Conservation (phyloP, 2,113 vertebrate genomes). For the Dendropsophus ebraccatus region DNA sequence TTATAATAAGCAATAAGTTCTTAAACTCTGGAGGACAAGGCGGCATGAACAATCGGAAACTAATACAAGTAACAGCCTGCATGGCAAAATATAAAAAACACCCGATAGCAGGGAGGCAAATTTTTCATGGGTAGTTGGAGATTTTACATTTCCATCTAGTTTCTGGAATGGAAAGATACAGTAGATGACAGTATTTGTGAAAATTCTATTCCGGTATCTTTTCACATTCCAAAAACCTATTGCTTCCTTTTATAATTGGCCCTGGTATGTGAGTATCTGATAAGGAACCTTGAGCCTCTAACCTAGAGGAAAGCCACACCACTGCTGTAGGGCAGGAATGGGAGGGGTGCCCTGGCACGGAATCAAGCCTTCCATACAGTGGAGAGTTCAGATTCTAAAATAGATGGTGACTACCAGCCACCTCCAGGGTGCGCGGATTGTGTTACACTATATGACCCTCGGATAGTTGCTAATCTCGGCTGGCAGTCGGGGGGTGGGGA, state of each 20-base stretch:
- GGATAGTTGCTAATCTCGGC: neutral
- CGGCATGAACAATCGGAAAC: neutral
- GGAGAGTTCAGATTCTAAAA: neutral
- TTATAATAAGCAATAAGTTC: neutral
- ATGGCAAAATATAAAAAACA: neutral
- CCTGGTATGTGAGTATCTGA: neutral
- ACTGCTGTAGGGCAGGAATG: neutral
- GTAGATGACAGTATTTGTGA: neutral
- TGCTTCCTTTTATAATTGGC: neutral
- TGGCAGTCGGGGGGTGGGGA: neutral
- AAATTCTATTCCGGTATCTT: neutral
- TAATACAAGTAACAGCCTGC: neutral
- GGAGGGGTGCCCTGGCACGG: neutral
- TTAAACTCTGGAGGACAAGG: neutral
- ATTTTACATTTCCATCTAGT: neutral
- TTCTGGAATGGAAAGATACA: neutral
- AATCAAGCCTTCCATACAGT: neutral
- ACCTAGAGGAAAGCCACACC: neutral
- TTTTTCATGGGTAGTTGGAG: neutral
- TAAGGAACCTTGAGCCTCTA: neutral
- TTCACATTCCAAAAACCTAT: neutral
- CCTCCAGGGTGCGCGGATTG: neutral
- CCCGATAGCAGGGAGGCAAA: neutral
- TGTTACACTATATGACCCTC: too few species aligned
- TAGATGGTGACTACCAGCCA: neutral